Conservation (phyloP, 2,888 invertebrate species). For the Drosophila monieri region DNA sequence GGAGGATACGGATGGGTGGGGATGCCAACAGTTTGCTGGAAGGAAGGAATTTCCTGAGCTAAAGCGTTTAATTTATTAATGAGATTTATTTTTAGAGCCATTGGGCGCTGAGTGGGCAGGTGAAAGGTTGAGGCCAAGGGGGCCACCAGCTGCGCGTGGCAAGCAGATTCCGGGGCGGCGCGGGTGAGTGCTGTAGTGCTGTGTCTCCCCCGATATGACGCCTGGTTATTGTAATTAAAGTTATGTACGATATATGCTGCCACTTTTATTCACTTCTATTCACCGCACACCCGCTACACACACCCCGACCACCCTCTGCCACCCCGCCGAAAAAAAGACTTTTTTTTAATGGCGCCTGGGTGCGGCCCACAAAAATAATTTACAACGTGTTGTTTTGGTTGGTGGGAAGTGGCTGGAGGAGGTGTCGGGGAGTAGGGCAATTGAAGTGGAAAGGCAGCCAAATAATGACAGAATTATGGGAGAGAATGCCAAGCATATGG, state of each 20-base stretch:
- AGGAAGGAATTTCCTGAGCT: conserved; percentile 52
- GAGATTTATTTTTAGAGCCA: conserved; percentile 73
- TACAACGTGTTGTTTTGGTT: conserved; percentile 47
- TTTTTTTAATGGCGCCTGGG: conserved; percentile 53
- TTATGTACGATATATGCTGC: conserved; percentile 53
- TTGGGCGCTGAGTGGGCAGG: conserved; percentile 22
- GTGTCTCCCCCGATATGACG: conserved; percentile 18
- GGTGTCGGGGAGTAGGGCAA: conserved; percentile 26
- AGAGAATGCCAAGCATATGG: conserved; percentile 59
- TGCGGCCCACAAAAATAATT: conserved; percentile 50
- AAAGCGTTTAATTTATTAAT: conserved; percentile 77
- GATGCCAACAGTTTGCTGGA: conserved; percentile 14
- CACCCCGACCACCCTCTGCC: neutral
- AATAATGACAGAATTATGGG: conserved; percentile 64
- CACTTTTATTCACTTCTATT: conserved; percentile 55
- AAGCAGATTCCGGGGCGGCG: neutral
- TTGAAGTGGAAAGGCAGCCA: conserved; percentile 60
- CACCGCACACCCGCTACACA: neutral
- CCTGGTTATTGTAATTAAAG: conserved; percentile 71
- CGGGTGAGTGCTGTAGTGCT: neutral
- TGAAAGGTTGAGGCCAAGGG: conserved; percentile 45
- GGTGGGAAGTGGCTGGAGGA: neutral
- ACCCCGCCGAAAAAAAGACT: conserved; percentile 1
- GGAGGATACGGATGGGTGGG: conserved; percentile 1
- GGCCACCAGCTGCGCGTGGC: conserved; percentile 28